Base-by-base conservation (phyloP, 1,140 invertebrate genomes). In the Drosophila subpulchrella region DNA sequence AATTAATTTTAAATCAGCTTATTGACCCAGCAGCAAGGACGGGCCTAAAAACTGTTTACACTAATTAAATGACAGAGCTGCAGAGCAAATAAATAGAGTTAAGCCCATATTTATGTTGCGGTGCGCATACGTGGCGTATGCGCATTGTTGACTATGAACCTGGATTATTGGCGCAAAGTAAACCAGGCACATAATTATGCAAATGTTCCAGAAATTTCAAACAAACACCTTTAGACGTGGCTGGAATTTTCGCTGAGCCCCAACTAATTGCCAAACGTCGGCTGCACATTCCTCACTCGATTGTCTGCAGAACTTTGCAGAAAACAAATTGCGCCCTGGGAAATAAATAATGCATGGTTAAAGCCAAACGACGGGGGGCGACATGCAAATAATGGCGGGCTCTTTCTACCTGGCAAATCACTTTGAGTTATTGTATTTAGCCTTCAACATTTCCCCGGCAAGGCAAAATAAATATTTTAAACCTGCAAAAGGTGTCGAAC, bases 371-470 rank as follows among this genome's bases (percentile, higher is more conserved):
- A 32, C n/a, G 39, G 32, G 41, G 41, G 58, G 32, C 32, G 8
- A 54, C 60, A 88, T 82, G 78, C 75, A 82, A 85, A 86, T 88
- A 78, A 77, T 47, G 71, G 57, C 63, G 10, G 32, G 36, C 55
- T 81, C 50, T 60, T 75, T 59, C 60, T 46, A 56, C 60, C 74
- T 58, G 82, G 47, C 57, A 86, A 88, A 78, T 83, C 83, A 88
- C 85, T 88, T 86, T 86, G 71, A 88, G 83, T 88, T 88, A 82
- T 88, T 88, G 82, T 78, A 67, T 83, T 88, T 88, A 75, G 83
- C 71, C 61, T 83, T 88, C 70, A 75, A 76, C 62, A 44, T 41
- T 65, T 55, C 53, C 60, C 48, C 32, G 57, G 53, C 57, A 68
- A 66, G 75, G 75, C 54, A 79, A 82, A 79, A 86, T 86, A 86